Conservation (phyloP, 2,113 vertebrate genomes). For the Clupea harengus region DNA sequence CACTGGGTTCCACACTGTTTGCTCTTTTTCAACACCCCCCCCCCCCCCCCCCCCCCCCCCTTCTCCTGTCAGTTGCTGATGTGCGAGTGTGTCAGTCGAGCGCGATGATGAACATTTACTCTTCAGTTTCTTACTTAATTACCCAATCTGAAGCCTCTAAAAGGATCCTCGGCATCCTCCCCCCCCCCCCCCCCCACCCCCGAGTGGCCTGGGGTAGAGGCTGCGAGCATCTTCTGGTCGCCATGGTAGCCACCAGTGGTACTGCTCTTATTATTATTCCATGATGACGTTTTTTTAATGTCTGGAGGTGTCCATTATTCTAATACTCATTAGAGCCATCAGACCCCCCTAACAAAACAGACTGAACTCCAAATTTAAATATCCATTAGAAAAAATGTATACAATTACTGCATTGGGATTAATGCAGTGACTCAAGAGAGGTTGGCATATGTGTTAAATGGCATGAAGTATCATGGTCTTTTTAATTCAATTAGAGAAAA, state of each 20-base stretch:
- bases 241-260: neutral
- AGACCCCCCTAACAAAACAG: neutral
- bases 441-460: neutral
- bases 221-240: neutral
- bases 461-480: neutral
- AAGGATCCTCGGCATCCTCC: neutral
- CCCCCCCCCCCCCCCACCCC: neutral
- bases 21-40: conserved; percentile 54
- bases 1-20: conserved; percentile 70
- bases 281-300: neutral
- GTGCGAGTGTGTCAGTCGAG: conserved; percentile 19
- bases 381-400: neutral
- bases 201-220: neutral
- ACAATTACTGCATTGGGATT: neutral
- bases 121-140: conserved; percentile 14
- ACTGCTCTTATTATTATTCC: neutral
- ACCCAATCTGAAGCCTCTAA: neutral
- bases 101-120: conserved; percentile 23
- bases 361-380: neutral
- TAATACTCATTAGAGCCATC: neutral
- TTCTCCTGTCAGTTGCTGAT: conserved; percentile 24
- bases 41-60: neutral
- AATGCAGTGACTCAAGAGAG: neutral
- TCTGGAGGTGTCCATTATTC: conserved; percentile 12
- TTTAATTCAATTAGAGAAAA: neutral